Evolutionary conservation across 2,888 invertebrate species (phyloP).

Genomic region (Rhyacophila evoluta): DNA sequence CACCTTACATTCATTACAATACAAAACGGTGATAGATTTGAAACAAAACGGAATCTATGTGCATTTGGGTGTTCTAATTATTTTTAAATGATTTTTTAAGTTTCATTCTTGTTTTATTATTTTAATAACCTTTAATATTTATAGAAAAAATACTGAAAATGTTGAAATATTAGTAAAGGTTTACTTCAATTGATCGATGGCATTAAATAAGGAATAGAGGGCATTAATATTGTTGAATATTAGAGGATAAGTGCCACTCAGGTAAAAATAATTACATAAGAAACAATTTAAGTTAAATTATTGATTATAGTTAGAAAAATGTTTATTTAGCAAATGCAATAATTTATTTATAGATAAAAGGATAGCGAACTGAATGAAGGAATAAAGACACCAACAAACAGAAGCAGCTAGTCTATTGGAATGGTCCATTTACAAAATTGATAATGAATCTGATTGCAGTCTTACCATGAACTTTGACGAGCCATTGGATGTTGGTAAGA

Average conservation of each 20-base stretch:
- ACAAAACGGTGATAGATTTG: no score
- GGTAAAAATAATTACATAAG: neutral
- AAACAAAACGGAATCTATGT: no score
- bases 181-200: neutral
- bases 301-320: neutral
- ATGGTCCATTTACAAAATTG: neutral
- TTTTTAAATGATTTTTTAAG: no score
- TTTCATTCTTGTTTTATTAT: no score
- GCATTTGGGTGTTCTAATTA: no score
- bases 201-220: neutral
- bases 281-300: neutral
- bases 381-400: conserved; percentile 13
- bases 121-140: no score
- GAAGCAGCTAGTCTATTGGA: conserved; percentile 1
- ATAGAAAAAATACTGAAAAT: no score
- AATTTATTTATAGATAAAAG: neutral
- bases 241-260: neutral
- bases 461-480: conserved; percentile 48
- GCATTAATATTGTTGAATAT: conserved; percentile 14
- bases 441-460: neutral
- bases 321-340: neutral
- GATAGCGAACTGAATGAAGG: conserved; percentile 7
- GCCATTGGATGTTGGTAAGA: conserved; percentile 47
- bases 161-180: neutral
- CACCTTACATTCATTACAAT: no score